Evolutionary conservation across 1,140 invertebrate genomes (phyloP).

Genomic region (Papilio polyxenes): DNA sequence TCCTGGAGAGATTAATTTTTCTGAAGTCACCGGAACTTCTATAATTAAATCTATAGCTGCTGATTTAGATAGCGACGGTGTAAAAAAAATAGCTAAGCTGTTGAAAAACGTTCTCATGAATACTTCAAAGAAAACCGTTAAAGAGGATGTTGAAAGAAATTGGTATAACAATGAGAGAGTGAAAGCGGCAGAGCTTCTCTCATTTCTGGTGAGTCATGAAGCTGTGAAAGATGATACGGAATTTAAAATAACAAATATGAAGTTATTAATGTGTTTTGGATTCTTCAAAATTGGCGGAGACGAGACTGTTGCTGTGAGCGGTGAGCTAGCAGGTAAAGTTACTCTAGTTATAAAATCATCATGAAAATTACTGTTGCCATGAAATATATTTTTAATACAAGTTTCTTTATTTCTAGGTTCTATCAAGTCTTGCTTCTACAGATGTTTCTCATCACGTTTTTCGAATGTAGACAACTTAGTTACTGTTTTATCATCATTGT

Average conservation of each 20-base stretch:
- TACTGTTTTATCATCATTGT: conserved; percentile 80
- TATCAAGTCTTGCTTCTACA: conserved; percentile 83
- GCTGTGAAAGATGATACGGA: conserved; percentile 81
- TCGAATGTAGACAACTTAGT: conserved; percentile 83
- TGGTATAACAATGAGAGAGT: conserved; percentile 86
- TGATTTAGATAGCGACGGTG: conserved; percentile 82
- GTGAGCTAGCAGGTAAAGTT: conserved; percentile 81
- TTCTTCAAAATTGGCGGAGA: conserved; percentile 82
- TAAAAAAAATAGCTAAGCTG: conserved; percentile 83
- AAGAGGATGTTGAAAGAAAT: conserved; percentile 73
- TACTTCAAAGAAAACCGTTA: conserved; percentile 78
- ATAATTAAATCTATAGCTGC: conserved; percentile 83
- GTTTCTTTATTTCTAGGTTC: conserved; percentile 72
- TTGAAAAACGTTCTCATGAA: conserved; percentile 82
- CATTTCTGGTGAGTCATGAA: conserved; percentile 84
- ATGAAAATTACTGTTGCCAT: background rate
- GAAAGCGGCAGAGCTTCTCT: conserved; percentile 84
- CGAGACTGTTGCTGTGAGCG: conserved; percentile 77
- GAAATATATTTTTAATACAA: background rate
- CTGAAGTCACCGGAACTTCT: conserved; percentile 85
- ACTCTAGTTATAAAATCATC: background rate
- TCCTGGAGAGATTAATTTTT: conserved; percentile 86
- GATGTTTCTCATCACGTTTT: conserved; percentile 83
- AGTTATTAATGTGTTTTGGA: conserved; percentile 83
- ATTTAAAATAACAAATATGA: conserved; percentile 85